Evolutionary conservation across 2,797 vertebrate species (phyloP), one percentile per base, ranked within the genome.

Genomic region (Nannoperca australis): DNA sequence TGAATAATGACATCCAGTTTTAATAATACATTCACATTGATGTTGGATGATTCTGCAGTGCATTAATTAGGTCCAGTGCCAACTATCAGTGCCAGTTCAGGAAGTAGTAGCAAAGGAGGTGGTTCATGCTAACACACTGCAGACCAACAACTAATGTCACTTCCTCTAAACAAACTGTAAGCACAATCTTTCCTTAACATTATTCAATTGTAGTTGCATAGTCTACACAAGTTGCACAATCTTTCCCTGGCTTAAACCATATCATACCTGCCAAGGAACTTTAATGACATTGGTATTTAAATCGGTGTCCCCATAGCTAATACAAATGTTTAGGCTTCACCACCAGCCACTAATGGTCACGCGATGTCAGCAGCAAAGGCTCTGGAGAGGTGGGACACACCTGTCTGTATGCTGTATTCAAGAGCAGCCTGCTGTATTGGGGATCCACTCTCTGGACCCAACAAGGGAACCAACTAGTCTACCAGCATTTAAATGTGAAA

Each of bases 81-180:
- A 15, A 14, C 12, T 42, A 36, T 59, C 32, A 51, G 15, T 27
- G 36, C 8, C 42, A 38, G 22, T 30, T 36, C 8, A 70, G 7
- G n/a, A 64, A 56, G 30, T 11, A 14, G 30, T 11, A 40, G 44
- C 45, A 4, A 50, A 24, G 24, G 58, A 24, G 10, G 38, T 42
- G 27, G 22, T 11, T 54, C 3, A 20, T 7, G 40, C 13, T 38
- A 10, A 38, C 56, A 22, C 22, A 6, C 14, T 14, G 51, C 50
- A 44, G 27, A 45, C 47, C 27, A 59, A 49, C 0, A 61, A 51
- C 2, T 24, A n/a, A 0, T 15, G 22, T 1, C 0, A 7, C 12
- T 44, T 17, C 17, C 14, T 44, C 42, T 49, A n/a, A 49, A 53
- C 7, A 36, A 36, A 9, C 9, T 10, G n/a, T 10, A 10, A 61